Evolutionary conservation across 2,888 invertebrate species (phyloP).

Genomic region (Platerodrilus igneus): DNA sequence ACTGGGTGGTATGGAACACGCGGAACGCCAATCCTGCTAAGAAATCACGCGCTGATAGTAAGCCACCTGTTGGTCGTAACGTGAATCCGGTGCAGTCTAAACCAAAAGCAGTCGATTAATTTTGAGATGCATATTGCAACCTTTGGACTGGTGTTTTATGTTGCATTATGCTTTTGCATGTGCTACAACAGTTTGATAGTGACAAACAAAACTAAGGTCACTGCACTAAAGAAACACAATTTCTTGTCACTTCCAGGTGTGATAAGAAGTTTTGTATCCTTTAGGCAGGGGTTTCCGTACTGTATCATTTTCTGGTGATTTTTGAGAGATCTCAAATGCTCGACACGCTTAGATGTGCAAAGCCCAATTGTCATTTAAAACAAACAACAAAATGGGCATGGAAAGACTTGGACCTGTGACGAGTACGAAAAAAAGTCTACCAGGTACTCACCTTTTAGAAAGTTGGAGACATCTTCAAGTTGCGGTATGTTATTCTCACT

Average conservation of each 20-base stretch:
- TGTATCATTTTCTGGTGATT: too few relatives aligned
- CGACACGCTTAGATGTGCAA: too few relatives aligned
- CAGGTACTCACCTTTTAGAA: slow-evolving; percentile 76
- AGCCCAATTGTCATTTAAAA: neutral
- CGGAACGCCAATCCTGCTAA: slow-evolving; percentile 95
- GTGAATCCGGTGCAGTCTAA: slow-evolving; percentile 95
- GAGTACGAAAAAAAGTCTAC: neutral
- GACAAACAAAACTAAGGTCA: too few relatives aligned
- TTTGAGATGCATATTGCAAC: neutral
- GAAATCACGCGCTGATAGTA: slow-evolving; percentile 97
- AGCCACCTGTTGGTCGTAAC: slow-evolving; percentile 92
- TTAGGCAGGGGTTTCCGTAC: too few relatives aligned
- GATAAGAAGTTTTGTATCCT: too few relatives aligned
- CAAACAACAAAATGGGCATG: neutral
- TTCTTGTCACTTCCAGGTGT: too few relatives aligned
- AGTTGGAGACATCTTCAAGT: slow-evolving; percentile 92
- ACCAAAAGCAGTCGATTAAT: slow-evolving; percentile 4
- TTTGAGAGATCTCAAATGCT: too few relatives aligned
- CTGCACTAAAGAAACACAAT: too few relatives aligned
- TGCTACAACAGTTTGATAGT: too few relatives aligned
- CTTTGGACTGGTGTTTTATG: neutral
- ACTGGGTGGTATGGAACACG: slow-evolving; percentile 98
- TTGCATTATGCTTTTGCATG: neutral
- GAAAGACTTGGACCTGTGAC: neutral
- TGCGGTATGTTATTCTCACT: slow-evolving; percentile 94